Evolutionary conservation across 2,113 vertebrate genomes (phyloP), one percentile per base, ranked within the genome.

Genomic region (Caranx ignobilis): DNA sequence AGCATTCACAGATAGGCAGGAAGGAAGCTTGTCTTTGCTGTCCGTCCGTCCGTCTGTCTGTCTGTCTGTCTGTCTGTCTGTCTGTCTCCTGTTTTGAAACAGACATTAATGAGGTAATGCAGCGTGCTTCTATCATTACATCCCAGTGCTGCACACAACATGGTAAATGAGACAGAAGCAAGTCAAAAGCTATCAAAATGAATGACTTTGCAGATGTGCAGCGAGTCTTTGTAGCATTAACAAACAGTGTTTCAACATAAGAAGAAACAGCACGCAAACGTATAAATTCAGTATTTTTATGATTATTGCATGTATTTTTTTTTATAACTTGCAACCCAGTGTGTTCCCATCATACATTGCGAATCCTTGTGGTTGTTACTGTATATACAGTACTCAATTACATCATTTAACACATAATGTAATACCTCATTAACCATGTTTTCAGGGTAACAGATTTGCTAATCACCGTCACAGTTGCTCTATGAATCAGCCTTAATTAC

Each of bases 401-500:
- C 80, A 75, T 82, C 77, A 89, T 86, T 81, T 65, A 78, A 62
- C 72, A 78, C 76, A 86, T 77, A 80, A 82, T 79, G 71, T 77
- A 84, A 78, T 80, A 76, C 61, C 77, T 88, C 60, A 89, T 88
- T 84, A 85, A 60, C 56, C 62, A 55, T 75, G 80, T 71, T 89
- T 79, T 78, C 68, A 87, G 80, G 43, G 43, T 56, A 81, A 84
- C 77, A 89, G 84, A 83, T 87, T 86, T 21, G 26, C 83, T 88
- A 85, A 90, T 92, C 82, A 78, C 79, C 83, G 75, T 75, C 48
- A 65, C 75, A 83, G 77, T 81, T 68, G 60, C 64, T 81, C 83
- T 31, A 68, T 85, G 83, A 90, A 86, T 91, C 77, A 83, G 75
- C 69, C 64, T 34, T 87, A 87, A 92, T 91, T 85, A 88, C 62